Base-by-base conservation (phyloP, 2,888 invertebrate species). In the Unio pictorum region DNA sequence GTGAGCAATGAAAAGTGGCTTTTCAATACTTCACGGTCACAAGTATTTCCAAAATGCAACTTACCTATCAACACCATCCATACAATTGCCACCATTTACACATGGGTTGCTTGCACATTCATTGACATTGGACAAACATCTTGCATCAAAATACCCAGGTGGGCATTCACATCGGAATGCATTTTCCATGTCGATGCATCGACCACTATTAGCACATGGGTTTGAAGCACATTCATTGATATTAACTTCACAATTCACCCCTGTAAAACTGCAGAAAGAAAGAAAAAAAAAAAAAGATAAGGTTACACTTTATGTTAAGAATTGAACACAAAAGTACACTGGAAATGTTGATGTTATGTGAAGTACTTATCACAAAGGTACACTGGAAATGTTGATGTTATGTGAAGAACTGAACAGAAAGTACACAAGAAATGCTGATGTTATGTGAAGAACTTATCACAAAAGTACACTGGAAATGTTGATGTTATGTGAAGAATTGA, bases 71-170 rank as follows among this genome's bases (percentile, higher is more conserved):
- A 97, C 92, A 26, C 94, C 93, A 87, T 97, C 96, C 70, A 93
- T 93, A 87, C 97, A 97, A 0, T 94, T 93, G 20, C 96, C 96
- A 1, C 96, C 96, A 83, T 98, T 97, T 82, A 96, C 95, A 87
- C 98, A 98, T 0, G 97, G 97, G 90, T 96, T 96, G 1, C 96
- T 96, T 67, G 95, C 94, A 89, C 97, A 97, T 88, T 97, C 97
- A 89, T 98, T 96, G 67, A 96, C 95, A 86, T 97, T 94, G 4
- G 93, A 86, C 26, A 81, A 78, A 70, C 88, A 89, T 45, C 74
- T 71, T 61, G 80, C 79, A 66, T 86, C 89, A 68, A 80, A 83
- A 81, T 85, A 89, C 58, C 88, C 89, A 7, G 93, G 92, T 1
- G 94, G 93, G 87, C 98, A 98, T 75, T 95, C 94, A 84, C 98